Base-by-base conservation (phyloP, 1,140 invertebrate species). In the Melanaphis sacchari region DNA sequence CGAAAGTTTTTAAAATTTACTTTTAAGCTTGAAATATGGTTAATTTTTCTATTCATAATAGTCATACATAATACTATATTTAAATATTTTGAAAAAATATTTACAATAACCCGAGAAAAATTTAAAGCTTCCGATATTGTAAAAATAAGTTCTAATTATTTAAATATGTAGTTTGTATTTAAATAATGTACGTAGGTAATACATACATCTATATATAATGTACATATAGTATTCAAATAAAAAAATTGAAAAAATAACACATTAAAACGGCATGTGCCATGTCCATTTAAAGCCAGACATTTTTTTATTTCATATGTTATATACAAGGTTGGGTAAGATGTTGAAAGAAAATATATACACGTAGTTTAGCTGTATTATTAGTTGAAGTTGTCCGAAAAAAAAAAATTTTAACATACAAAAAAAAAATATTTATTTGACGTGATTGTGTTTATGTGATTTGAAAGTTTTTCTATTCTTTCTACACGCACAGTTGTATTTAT, bases 241-340 rank as follows among this genome's bases (percentile, higher is more conserved):
- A n/a, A 76, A 76, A 36, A 76, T 76, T 76, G 15, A 76, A 66
- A 76, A 76, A 66, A 76, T n/a, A 76, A 76, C n/a, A 76, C n/a
- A n/a, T 18, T 7, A 76, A 31, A n/a, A 15, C 15, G n/a, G n/a
- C 7, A n/a, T 18, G 59, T 15, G 59, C 31, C 15, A 36, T n/a
- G 15, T 36, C 21, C 59, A 76, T 76, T 76, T 11, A 76, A n/a
- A 76, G 11, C 31, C n/a, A 76, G 15, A n/a, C 4, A 6, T 76
- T 76, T 76, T 76, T 76, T 76, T 76, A n/a, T n/a, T 76, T n/a
- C n/a, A 0, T n/a, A 5, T 76, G 31, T 66, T n/a, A 76, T n/a
- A 76, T 76, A n/a, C 1, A 76, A 18, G 59, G 59, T 76, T n/a
- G 31, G 3, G 31, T 66, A n/a, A 15, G 15, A 66, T 0, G n/a